phyloP scores from a whole-genome alignment of 2,113 vertebrate species.

The Chiloscyllium plagiosum region DNA sequence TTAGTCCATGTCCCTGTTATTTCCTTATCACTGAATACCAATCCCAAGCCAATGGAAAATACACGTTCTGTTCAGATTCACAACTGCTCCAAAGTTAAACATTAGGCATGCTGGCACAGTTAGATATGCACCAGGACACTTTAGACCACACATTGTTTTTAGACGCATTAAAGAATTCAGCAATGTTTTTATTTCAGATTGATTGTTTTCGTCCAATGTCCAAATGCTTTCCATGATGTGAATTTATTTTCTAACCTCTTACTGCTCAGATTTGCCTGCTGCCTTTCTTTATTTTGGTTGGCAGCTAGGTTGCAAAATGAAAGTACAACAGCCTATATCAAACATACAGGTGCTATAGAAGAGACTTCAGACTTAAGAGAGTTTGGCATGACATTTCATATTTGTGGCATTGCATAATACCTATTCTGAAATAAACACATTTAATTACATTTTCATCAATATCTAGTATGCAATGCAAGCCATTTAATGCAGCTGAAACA shows the following conservation, averaged over 20 bases:
- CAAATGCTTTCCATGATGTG: too few relatives aligned
- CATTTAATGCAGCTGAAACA: not conserved
- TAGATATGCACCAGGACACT: not conserved
- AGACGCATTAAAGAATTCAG: too few relatives aligned
- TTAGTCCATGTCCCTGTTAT: not conserved
- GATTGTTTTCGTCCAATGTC: not conserved
- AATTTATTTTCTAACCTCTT: not conserved
- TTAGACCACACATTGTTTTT: not conserved
- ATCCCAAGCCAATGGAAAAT: not conserved
- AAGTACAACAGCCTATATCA: not conserved
- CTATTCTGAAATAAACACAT: not conserved
- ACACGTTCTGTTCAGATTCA: not conserved
- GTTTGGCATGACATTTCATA: not conserved
- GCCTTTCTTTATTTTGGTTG: not conserved
- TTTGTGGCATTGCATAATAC: not conserved
- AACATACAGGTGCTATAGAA: too few relatives aligned
- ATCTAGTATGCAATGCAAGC: not conserved
- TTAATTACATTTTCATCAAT: not conserved
- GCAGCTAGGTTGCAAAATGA: not conserved
- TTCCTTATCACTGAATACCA: constrained; percentile 4
- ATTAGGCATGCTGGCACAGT: not conserved
- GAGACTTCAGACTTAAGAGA: not conserved
- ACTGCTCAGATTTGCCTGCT: not conserved
- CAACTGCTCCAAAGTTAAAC: not conserved
- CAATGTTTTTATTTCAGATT: not conserved